Evolutionary conservation across 1,140 invertebrate genomes (phyloP), one percentile per base, ranked within the genome.

Genomic region (Andricus grossulariae): DNA sequence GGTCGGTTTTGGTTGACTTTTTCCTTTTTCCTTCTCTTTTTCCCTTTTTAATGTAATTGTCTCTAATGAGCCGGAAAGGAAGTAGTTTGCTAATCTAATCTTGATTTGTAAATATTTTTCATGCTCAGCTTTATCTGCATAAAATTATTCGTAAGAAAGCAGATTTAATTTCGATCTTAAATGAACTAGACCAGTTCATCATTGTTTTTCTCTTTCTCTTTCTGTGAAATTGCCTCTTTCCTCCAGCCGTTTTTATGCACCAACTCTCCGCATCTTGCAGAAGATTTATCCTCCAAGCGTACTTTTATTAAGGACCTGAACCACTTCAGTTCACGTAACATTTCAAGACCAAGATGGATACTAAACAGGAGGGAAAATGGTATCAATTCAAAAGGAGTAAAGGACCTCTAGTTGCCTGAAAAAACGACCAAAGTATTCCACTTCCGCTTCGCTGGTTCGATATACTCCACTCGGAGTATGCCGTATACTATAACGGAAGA

Each of bases 301-400:
- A 45, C 39, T 66, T 66, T 66, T 60, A 25, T 32, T 32, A 32
- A 39, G 60, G 39, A 32, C 57, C 57, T 66, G 13, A 32, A 66
- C 13, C 25, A 66, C 39, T 66, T 66, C 32, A 15, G 60, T 66
- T n/a, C n/a, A 66, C n/a, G 60, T 45, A 45, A 45, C 39, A 10
- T 11, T 32, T 32, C 32, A 39, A 16, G 60, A 66, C 60, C 60
- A 39, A 66, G 60, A 66, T 66, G 60, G 60, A 66, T 66, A 15
- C 60, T 66, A 13, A 25, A 19, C 5, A 66, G 13, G 21, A 66
- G 32, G 15, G 45, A 66, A 66, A 66, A 66, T 66, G 60, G 13
- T n/a, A 16, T n/a, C 15, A 45, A 66, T n/a, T 66, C 60, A 66
- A 66, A 39, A 66, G 60, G 25, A 39, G 39, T 45, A 45, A 45